phyloP scores from a whole-genome alignment of 2,797 vertebrate species.

The Hirundo rustica region DNA sequence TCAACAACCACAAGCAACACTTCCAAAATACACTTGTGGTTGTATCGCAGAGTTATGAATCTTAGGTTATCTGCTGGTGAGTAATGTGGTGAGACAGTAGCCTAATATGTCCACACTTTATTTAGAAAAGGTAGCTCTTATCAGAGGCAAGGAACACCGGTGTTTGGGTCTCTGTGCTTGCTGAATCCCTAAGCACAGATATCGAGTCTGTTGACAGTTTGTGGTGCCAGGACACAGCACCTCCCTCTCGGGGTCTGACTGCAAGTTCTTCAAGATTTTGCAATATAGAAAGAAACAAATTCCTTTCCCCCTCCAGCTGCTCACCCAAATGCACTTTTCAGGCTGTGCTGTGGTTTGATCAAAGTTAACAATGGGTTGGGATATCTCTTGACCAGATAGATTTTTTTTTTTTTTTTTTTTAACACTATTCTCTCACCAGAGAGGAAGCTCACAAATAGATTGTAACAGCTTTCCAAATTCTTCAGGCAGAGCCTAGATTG shows the following conservation, averaged over 20 bases:
- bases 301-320: not conserved
- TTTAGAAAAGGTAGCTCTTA: slow-evolving; percentile 60
- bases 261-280: not conserved
- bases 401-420: not conserved
- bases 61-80: slow-evolving; percentile 32
- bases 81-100: slow-evolving; percentile 34
- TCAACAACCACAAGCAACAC: slow-evolving; percentile 23
- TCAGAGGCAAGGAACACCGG: not conserved
- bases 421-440: not conserved
- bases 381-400: not conserved
- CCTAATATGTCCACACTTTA: not conserved
- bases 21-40: slow-evolving; percentile 54
- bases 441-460: not conserved
- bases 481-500: not conserved
- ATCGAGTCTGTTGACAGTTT: not conserved
- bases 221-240: not conserved
- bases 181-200: not conserved
- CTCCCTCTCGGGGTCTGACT: not conserved
- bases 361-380: not conserved
- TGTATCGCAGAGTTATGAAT: slow-evolving; percentile 26
- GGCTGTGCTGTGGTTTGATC: not conserved
- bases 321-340: not conserved
- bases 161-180: not conserved
- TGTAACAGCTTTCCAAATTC: not conserved
- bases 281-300: not conserved